A percentile compares a stretch with the other conserved stretches of the same genome.
Evolutionary conservation across 2,113 vertebrate species (phyloP).

Genomic region (Irena cyanogastra): DNA sequence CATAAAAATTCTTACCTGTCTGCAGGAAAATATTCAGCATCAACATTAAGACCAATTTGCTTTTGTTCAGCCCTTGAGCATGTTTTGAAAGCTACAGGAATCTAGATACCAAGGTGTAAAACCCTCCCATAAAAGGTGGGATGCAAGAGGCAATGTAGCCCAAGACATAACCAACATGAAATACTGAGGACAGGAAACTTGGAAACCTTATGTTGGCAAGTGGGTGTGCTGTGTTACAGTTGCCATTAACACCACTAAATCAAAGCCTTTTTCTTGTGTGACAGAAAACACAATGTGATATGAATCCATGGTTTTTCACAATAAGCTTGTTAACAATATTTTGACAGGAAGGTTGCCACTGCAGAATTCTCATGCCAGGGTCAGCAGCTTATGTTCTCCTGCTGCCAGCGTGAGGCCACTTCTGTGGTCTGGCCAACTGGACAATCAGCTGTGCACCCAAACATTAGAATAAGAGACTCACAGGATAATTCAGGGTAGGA

Average conservation of each 20-base stretch:
- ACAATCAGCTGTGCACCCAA: not conserved
- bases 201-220: not conserved
- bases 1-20: not conserved
- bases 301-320: not conserved
- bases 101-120: not conserved
- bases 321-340: not conserved
- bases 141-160: not conserved
- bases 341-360: not conserved
- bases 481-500: not conserved
- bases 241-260: not conserved
- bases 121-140: not conserved
- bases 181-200: not conserved
- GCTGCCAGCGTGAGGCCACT: rapidly evolving
- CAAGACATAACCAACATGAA: not conserved
- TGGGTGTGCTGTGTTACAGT: not conserved
- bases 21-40: not conserved
- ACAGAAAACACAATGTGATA: not conserved
- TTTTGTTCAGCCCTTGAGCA: not conserved
- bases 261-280: not conserved
- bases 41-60: not conserved
- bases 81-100: not conserved
- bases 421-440: not conserved
- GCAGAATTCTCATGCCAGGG: not conserved
- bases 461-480: not conserved
- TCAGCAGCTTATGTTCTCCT: not conserved